Evolutionary conservation across 1,140 invertebrate genomes (phyloP), one percentile per base, ranked within the genome.

Genomic region (Aphaenogaster ashmeadi): DNA sequence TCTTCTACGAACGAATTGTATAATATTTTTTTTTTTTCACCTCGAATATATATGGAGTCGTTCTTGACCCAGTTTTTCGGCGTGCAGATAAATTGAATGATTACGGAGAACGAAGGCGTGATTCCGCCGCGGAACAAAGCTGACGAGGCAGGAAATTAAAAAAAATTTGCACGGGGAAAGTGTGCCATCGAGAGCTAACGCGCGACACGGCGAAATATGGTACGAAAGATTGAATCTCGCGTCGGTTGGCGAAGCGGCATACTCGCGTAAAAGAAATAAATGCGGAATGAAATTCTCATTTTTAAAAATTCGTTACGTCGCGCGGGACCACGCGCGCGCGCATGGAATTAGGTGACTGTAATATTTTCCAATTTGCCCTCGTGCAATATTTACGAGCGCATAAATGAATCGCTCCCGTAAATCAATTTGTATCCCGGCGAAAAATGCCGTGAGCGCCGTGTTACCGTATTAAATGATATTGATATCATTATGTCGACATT

Each of bases 221-320:
- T 54, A 33, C 67, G 88, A 78, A 83, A 89, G 84, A 90, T 89
- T 80, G 84, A 89, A 90, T 89, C 60, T 66, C 33, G 87, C 72
- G 58, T 66, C 41, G 75, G 54, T 71, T 69, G 69, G 33, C 33
- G 54, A 60, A 47, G 6, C 62, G 8, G n/a, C 44, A 21, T 47
- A 36, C 21, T 71, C 18, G 50, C 50, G 72, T 7, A 33, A 33
- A 74, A 86, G 87, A 67, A 66, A 86, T 84, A 84, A 84, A 75
- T 84, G 56, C 41, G 11, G 71, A 60, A 90, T 89, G 84, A 87
- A 78, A 89, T 66, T 89, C 69, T 78, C 64, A 77, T 89, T 87
- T 54, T 2, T 66, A 89, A 83, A 83, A 87, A 83, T 86, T 90
- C 58, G 85, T 89, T 90, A 89, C 78, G 41, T 38, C 64, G 15